phyloP scores from a whole-genome alignment of 2,797 vertebrate genomes.

The Rhinoraja longicauda region DNA sequence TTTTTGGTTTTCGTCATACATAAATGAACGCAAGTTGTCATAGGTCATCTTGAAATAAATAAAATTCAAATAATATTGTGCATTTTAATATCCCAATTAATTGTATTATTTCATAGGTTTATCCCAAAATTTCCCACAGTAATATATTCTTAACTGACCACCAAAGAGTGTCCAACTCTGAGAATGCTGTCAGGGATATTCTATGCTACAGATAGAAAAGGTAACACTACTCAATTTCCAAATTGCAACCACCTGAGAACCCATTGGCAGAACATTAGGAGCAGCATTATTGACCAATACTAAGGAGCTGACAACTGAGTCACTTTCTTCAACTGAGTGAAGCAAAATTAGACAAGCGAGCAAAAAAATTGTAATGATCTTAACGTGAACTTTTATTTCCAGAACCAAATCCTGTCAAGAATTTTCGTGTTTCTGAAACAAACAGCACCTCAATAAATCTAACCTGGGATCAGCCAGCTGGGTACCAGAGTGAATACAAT shows the following conservation, averaged over 20 bases:
- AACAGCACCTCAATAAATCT: neutral
- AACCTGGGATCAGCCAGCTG: neutral
- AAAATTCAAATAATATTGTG: neutral
- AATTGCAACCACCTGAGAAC: neutral
- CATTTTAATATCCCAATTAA: neutral
- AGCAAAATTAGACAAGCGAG: neutral
- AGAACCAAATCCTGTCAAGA: slow-evolving; percentile 24
- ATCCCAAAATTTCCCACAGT: neutral
- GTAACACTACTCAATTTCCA: neutral
- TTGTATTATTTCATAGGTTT: too few species aligned
- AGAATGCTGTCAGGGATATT: neutral
- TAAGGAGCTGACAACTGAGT: neutral
- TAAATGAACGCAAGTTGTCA: neutral
- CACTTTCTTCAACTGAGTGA: neutral
- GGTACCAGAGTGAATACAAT: neutral
- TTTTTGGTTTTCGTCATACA: neutral
- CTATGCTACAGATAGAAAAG: neutral
- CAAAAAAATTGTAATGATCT: neutral
- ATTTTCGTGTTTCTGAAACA: too few species aligned
- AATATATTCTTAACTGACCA: neutral
- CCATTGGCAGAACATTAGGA: neutral
- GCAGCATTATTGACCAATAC: too few species aligned
- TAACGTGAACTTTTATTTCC: neutral
- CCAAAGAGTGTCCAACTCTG: neutral
- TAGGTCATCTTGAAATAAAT: too few species aligned